Conservation (phyloP, 2,797 vertebrate genomes). For the Squalus acanthias region DNA sequence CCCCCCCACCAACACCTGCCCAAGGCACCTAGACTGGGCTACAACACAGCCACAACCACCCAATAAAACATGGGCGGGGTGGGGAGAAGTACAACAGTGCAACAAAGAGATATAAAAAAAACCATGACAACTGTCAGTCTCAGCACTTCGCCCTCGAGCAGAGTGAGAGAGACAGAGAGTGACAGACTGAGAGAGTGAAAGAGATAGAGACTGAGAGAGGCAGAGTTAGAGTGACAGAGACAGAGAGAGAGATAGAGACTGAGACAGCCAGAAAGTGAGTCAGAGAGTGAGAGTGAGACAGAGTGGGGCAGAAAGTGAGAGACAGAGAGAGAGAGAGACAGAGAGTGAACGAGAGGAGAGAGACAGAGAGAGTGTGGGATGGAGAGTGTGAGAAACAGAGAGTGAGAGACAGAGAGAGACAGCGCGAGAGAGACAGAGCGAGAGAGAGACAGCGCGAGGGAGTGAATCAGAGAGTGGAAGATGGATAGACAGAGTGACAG, state of each 20-base stretch:
- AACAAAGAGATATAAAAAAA: background rate
- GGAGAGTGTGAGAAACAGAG: background rate
- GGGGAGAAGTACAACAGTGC: background rate
- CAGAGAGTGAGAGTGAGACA: no score
- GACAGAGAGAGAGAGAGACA: slow-evolving; percentile 58
- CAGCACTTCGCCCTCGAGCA: background rate
- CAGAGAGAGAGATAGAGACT: background rate
- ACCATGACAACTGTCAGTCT: background rate
- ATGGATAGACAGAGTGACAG: background rate
- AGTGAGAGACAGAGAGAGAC: background rate
- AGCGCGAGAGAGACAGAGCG: background rate
- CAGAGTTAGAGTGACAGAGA: background rate
- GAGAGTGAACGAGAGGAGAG: no score
- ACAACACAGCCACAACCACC: background rate
- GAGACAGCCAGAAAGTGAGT: background rate
- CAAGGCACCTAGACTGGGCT: background rate
- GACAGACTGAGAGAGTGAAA: background rate
- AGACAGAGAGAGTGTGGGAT: no score
- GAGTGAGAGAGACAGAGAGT: background rate
- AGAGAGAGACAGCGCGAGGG: background rate
- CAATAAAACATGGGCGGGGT: background rate
- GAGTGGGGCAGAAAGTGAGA: slow-evolving; percentile 38
- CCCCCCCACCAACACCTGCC: background rate
- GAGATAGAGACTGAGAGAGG: background rate
- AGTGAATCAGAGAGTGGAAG: background rate